phyloP scores from a whole-genome alignment of 2,113 vertebrate species.

The Platichthys flesus region DNA sequence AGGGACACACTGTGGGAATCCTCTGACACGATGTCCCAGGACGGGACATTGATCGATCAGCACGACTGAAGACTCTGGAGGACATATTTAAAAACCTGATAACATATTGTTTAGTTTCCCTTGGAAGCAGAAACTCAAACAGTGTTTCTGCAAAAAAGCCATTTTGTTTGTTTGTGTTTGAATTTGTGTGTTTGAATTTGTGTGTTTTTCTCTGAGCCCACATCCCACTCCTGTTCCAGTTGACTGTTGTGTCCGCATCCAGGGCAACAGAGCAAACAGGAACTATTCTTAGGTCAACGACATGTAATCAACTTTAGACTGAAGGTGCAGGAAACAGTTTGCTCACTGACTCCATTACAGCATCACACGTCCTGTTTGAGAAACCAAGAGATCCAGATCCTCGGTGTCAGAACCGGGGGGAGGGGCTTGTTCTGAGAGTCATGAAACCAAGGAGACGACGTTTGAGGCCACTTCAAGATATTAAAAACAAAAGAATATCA shows the following conservation, averaged over 20 bases:
- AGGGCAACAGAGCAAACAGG: slow-evolving; percentile 32
- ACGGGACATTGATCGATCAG: slow-evolving; percentile 14
- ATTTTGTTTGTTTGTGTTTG: neutral
- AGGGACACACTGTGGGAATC: slow-evolving; percentile 59
- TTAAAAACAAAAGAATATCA: too few species aligned
- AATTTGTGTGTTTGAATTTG: neutral
- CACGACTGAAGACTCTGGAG: too few species aligned
- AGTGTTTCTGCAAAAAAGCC: neutral
- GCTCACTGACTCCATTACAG: too few species aligned
- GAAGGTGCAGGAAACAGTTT: neutral
- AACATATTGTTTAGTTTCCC: too few species aligned
- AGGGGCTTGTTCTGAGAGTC: neutral
- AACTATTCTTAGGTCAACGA: slow-evolving; percentile 10
- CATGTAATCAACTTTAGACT: neutral
- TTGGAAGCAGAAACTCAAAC: neutral
- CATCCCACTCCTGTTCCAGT: neutral
- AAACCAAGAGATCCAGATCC: too few species aligned
- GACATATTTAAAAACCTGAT: too few species aligned
- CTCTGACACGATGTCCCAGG: slow-evolving; percentile 25
- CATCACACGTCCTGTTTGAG: neutral
- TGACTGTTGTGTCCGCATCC: slow-evolving; percentile 20
- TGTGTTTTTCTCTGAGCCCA: neutral
- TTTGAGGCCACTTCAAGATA: too few species aligned
- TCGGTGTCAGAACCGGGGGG: neutral
- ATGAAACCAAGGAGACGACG: too few species aligned